These are phyloP conservation scores for Trichopoda pennipes DNA, from an alignment of 2,888 invertebrate genomes.

Conservation along the genomic window DNA sequence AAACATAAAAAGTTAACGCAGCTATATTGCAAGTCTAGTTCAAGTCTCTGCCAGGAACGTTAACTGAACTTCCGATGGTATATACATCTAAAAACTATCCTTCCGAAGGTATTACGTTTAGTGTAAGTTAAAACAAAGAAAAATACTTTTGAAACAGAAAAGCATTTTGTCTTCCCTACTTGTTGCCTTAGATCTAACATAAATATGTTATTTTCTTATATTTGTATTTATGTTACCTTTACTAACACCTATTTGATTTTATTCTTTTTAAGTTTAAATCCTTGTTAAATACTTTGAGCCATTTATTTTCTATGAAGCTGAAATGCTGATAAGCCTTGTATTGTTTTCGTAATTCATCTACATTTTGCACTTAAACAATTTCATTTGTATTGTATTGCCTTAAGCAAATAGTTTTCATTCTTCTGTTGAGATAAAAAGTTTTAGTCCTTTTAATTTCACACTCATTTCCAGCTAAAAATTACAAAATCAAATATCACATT, in stretches of 20 bases:
- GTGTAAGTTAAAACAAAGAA: too few relatives aligned
- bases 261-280: slow-evolving; percentile 10
- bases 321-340: slow-evolving; percentile 53
- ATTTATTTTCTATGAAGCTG: slow-evolving; percentile 46
- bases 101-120: too few relatives aligned
- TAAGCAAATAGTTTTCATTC: slow-evolving; percentile 23
- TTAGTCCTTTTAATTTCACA: slow-evolving; percentile 26
- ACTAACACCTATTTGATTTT: background rate
- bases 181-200: slow-evolving; percentile 23
- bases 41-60: too few relatives aligned
- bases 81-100: too few relatives aligned
- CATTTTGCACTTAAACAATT: slow-evolving; percentile 41
- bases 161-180: slow-evolving; percentile 12
- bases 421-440: slow-evolving; percentile 27
- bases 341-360: slow-evolving; percentile 38
- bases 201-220: slow-evolving; percentile 12
- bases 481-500: too few relatives aligned
- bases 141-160: background rate
- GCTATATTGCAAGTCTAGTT: too few relatives aligned
- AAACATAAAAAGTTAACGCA: too few relatives aligned
- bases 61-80: too few relatives aligned
- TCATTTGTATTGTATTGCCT: slow-evolving; percentile 16
- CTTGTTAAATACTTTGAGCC: slow-evolving; percentile 51
- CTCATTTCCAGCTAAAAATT: background rate
- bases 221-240: slow-evolving; percentile 29